Evolutionary conservation across 1,140 invertebrate species (phyloP).

Genomic region (Sesamia nonagrioides): DNA sequence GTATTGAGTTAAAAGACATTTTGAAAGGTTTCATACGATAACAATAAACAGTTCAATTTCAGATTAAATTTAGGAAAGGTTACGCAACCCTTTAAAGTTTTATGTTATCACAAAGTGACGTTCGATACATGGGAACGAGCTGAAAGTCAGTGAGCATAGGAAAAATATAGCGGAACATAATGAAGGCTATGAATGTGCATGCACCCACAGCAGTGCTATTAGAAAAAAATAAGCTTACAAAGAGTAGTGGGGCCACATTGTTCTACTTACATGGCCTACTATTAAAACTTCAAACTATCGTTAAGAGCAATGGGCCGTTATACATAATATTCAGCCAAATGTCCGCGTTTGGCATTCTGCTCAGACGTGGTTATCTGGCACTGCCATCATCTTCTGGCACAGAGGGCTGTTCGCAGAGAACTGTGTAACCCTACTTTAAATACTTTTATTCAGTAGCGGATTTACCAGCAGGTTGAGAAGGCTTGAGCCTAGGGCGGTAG

Average conservation of each 20-base stretch:
- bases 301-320: background rate
- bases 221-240: constrained; percentile 15
- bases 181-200: constrained; percentile 13
- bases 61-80: background rate
- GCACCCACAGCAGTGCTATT: constrained; percentile 5
- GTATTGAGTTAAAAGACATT: background rate
- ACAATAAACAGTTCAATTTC: no score
- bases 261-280: background rate
- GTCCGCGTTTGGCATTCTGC: background rate
- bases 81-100: background rate
- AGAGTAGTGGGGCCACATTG: background rate
- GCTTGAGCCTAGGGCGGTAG: no score
- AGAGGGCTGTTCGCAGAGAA: background rate
- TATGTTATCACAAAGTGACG: constrained; percentile 15
- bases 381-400: constrained; percentile 2
- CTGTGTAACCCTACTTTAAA: constrained; percentile 8
- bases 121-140: background rate
- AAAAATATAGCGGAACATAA: constrained; percentile 29
- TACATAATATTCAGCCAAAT: background rate
- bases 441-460: background rate
- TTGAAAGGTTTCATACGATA: background rate
- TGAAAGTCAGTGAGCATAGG: background rate
- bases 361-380: background rate
- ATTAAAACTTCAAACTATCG: background rate
- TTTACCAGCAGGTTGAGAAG: no score